A percentile compares a stretch with the other conserved stretches of the same genome.
Conservation (phyloP, 1,140 invertebrate species). For the Venustaconcha ellipsiformis region DNA sequence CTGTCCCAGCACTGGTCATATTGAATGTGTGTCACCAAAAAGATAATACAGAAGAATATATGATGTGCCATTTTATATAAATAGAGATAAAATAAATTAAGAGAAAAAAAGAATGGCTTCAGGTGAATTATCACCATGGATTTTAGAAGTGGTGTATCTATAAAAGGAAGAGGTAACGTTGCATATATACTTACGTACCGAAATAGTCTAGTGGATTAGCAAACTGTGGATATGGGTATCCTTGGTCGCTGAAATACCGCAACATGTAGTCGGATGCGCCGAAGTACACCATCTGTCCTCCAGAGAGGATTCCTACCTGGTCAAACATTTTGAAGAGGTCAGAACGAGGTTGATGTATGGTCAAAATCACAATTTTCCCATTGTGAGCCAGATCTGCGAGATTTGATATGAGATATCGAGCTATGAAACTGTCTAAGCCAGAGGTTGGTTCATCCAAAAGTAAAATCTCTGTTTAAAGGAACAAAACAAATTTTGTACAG, state of each 20-base stretch:
- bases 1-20: too few species aligned
- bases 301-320: constrained; percentile 38
- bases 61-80: too few species aligned
- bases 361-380: constrained; percentile 54
- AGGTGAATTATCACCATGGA: too few species aligned
- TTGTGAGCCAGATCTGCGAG: constrained; percentile 46
- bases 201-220: constrained; percentile 56
- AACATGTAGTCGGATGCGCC: constrained; percentile 43
- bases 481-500: not conserved
- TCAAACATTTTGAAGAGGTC: constrained; percentile 58
- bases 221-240: constrained; percentile 49
- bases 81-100: too few species aligned
- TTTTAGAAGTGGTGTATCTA: too few species aligned
- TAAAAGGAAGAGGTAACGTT: too few species aligned
- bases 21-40: too few species aligned
- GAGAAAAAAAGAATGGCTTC: too few species aligned
- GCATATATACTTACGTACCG: constrained; percentile 31
- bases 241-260: constrained; percentile 47
- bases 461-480: constrained; percentile 47
- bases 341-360: constrained; percentile 61
- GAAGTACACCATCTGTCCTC: constrained; percentile 41
- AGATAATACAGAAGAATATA: too few species aligned
- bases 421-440: constrained; percentile 58
- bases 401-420: constrained; percentile 47
- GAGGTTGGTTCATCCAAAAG: constrained; percentile 60